phyloP scores from a whole-genome alignment of 2,888 invertebrate species.

The Eupithecia exiguata region DNA sequence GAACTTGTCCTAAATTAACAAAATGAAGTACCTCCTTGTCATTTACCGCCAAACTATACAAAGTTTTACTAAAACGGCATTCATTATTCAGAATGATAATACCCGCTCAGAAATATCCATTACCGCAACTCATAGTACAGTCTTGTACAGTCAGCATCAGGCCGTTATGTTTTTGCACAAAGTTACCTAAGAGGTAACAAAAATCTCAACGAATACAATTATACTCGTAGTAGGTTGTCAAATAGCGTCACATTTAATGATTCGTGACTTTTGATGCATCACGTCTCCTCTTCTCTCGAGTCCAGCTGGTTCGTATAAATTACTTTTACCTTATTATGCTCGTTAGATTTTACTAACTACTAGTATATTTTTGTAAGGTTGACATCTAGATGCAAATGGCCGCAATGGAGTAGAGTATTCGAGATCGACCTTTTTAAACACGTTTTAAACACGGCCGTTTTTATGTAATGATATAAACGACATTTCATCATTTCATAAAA shows the following conservation, averaged over 20 bases:
- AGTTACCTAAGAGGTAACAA: not conserved
- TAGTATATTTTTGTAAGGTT: too few species aligned
- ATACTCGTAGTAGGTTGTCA: not conserved
- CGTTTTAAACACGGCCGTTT: too few species aligned
- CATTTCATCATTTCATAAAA: too few species aligned
- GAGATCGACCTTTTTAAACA: too few species aligned
- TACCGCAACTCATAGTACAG: constrained; percentile 42
- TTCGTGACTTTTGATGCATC: not conserved
- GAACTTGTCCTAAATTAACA: not conserved
- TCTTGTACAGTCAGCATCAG: constrained; percentile 5
- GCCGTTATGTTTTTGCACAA: not conserved
- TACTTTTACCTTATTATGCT: too few species aligned
- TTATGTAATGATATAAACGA: too few species aligned
- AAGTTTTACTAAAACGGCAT: constrained; percentile 20
- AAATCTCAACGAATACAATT: not conserved
- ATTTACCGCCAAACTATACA: constrained; percentile 5
- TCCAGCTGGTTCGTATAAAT: too few species aligned
- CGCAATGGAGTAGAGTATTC: too few species aligned
- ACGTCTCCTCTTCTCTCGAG: too few species aligned
- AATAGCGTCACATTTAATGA: not conserved
- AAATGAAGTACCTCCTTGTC: not conserved
- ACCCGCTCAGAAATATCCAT: constrained; percentile 36
- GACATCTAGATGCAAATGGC: too few species aligned
- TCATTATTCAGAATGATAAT: constrained; percentile 40
- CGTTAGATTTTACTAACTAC: too few species aligned